These are phyloP conservation scores for Bombus vancouverensis DNA, from an alignment of 1,140 invertebrate genomes.

Conservation along the genomic window DNA sequence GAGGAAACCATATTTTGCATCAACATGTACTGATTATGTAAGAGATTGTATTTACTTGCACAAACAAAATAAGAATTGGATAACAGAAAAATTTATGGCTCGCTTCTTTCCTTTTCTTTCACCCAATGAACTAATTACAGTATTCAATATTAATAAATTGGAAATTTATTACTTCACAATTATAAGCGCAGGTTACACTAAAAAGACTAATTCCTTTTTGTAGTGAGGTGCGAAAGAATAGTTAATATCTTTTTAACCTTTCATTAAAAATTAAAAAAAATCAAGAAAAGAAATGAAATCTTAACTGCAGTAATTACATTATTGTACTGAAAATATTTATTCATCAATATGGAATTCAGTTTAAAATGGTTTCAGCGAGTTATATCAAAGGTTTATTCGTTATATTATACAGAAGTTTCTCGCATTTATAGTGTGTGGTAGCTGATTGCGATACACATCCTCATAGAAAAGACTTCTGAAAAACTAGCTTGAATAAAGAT, in stretches of 20 bases:
- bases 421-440: background rate
- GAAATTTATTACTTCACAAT: background rate
- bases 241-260: background rate
- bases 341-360: background rate
- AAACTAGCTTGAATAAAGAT: conserved; percentile 32
- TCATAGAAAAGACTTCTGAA: conserved; percentile 31
- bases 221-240: background rate
- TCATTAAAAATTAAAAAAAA: background rate
- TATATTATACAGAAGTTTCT: conserved; percentile 41
- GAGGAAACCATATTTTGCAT: conserved; percentile 46
- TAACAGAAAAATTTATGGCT: conserved; percentile 9
- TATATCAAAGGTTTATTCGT: conserved; percentile 46
- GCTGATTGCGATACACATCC: background rate
- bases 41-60: conserved; percentile 55
- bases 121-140: background rate
- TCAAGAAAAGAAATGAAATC: background rate
- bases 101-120: background rate
- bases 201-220: background rate
- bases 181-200: background rate
- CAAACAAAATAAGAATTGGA: conserved; percentile 49
- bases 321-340: conserved; percentile 1
- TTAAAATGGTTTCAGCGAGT: background rate
- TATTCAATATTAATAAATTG: background rate
- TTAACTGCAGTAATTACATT: background rate
- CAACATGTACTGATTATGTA: conserved; percentile 50